Conservation (phyloP, 2,113 vertebrate species). For the Callionymus lyra region DNA sequence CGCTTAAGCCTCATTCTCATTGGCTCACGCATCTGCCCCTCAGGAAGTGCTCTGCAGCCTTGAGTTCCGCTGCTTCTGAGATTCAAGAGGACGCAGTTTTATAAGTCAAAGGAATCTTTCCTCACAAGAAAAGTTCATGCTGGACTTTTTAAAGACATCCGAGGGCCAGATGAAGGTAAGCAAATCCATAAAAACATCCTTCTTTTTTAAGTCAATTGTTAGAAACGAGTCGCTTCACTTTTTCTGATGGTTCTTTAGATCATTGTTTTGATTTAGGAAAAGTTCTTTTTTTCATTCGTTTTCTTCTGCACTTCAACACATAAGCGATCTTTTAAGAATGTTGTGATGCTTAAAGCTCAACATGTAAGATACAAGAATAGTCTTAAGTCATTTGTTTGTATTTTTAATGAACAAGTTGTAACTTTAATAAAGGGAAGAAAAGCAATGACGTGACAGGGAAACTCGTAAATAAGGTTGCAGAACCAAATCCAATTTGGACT, state of each 20-base stretch:
- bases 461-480: conserved; percentile 14
- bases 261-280: too few species aligned
- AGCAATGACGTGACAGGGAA: not conserved
- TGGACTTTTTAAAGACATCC: conserved; percentile 39
- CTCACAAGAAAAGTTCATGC: conserved; percentile 57
- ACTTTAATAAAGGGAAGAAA: not conserved
- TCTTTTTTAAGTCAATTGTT: too few species aligned
- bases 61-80: conserved; percentile 42
- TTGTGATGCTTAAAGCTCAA: too few species aligned
- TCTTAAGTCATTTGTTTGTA: not conserved
- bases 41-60: not conserved
- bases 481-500: conserved; percentile 44
- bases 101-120: conserved; percentile 46
- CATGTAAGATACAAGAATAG: not conserved
- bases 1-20: conserved; percentile 12
- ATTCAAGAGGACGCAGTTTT: conserved; percentile 45
- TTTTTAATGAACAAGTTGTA: not conserved
- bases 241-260: not conserved
- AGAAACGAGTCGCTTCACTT: not conserved
- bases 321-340: too few species aligned
- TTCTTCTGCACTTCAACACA: not conserved
- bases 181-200: not conserved
- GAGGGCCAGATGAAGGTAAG: conserved; percentile 59
- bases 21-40: conserved; percentile 35
- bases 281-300: not conserved